A percentile compares a stretch with the other conserved stretches of the same genome.
Conservation (phyloP, 2,113 vertebrate species). For the Hemiscyllium ocellatum region DNA sequence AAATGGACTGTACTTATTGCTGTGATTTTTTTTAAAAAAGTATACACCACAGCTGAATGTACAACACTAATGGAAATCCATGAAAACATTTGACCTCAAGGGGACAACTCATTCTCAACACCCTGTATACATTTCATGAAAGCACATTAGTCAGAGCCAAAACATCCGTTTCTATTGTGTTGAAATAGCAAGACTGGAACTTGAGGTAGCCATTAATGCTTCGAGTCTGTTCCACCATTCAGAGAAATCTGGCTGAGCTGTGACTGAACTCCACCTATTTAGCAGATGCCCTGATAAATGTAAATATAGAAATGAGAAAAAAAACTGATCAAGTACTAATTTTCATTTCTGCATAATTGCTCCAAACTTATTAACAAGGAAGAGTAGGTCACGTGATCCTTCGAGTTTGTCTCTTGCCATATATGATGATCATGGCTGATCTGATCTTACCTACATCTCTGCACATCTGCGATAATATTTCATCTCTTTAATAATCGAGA, state of each 20-base stretch:
- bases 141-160: not conserved
- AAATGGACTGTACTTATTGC: not conserved
- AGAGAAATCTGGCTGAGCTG: not conserved
- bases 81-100: not conserved
- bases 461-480: too few species aligned
- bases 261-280: not conserved
- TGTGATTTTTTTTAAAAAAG: not conserved
- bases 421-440: too few species aligned
- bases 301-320: not conserved
- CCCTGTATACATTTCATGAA: not conserved
- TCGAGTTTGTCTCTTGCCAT: too few species aligned
- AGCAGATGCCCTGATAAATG: not conserved
- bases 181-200: not conserved
- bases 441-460: too few species aligned
- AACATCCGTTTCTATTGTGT: not conserved
- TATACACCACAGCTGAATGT: not conserved
- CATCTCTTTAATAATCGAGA: too few species aligned
- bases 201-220: not conserved
- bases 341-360: too few species aligned
- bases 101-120: not conserved
- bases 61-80: not conserved
- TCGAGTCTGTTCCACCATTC: not conserved
- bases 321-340: not conserved
- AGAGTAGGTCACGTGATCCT: too few species aligned
- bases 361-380: too few species aligned